These are phyloP conservation scores for Callaeas wilsoni DNA, from an alignment of 2,113 vertebrate species.

Conservation along the genomic window DNA sequence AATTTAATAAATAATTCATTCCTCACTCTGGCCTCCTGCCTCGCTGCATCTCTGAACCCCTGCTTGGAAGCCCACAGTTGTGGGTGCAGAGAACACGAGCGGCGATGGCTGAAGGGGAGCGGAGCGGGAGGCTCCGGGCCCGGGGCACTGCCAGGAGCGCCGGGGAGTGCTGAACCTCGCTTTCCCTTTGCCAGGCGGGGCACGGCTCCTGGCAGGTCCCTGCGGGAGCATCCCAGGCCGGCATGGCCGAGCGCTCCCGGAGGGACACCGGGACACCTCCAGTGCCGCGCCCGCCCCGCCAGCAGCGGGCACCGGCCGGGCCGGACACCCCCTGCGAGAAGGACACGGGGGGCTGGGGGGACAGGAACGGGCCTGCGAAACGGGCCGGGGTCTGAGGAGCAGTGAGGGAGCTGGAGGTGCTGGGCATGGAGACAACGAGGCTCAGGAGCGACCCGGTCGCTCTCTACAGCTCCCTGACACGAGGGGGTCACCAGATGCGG, in stretches of 20 bases:
- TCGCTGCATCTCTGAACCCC: too few species aligned
- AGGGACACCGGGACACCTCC: neutral
- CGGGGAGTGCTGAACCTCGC: neutral
- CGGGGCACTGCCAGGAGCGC: neutral
- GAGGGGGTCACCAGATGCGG: neutral
- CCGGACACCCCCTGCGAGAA: neutral
- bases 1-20: too few species aligned
- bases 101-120: neutral
- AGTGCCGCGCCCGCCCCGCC: neutral
- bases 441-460: neutral
- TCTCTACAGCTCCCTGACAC: neutral
- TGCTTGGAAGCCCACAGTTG: too few species aligned
- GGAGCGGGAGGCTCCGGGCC: neutral
- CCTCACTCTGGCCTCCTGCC: too few species aligned
- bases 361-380: too few species aligned
- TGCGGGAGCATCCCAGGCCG: neutral
- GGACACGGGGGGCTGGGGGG: too few species aligned
- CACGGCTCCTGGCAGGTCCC: accelerated
- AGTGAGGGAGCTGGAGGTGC: neutral
- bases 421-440: too few species aligned
- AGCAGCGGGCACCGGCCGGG: neutral
- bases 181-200: too few species aligned
- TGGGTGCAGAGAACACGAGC: accelerated
- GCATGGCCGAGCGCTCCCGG: neutral
- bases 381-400: too few species aligned